Conservation (phyloP, 23 tunicate genomes). For the Halocynthia aurantium region DNA sequence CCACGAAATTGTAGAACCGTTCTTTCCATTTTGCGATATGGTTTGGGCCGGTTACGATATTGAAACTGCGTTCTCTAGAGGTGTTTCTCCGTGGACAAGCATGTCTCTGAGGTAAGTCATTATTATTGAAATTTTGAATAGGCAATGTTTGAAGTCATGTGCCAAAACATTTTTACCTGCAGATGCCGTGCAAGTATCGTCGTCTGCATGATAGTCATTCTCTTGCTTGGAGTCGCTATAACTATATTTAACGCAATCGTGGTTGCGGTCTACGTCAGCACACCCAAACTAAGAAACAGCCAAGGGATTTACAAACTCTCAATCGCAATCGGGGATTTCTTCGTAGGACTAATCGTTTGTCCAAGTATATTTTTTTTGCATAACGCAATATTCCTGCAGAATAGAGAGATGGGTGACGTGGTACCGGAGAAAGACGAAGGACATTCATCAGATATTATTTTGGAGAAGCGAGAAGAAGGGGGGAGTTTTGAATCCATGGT, state of each 20-base stretch:
- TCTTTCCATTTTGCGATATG: constrained; percentile 48
- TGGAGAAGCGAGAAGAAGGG: no score
- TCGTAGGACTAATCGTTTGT: neutral
- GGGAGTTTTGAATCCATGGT: no score
- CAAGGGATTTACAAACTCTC: constrained; percentile 12
- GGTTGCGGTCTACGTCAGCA: neutral
- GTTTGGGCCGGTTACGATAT: constrained; percentile 63
- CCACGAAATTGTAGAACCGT: constrained; percentile 48
- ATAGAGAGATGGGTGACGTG: no score
- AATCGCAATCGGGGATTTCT: constrained; percentile 3
- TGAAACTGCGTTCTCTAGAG: constrained; percentile 7
- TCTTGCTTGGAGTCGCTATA: neutral
- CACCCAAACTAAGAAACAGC: constrained; percentile 6
- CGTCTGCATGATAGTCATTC: neutral
- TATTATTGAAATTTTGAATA: no score
- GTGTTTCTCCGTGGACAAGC: constrained; percentile 56
- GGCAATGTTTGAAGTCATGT: no score
- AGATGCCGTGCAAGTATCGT: constrained; percentile 3
- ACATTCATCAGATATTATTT: no score
- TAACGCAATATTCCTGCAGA: neutral
- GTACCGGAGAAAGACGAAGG: no score
- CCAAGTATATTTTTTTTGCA: neutral
- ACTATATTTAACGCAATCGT: constrained; percentile 1
- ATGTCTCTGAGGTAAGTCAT: constrained; percentile 41
- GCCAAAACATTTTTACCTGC: no score